Conservation (phyloP, 1,140 invertebrate genomes). For the Leptonema lineaticorne region DNA sequence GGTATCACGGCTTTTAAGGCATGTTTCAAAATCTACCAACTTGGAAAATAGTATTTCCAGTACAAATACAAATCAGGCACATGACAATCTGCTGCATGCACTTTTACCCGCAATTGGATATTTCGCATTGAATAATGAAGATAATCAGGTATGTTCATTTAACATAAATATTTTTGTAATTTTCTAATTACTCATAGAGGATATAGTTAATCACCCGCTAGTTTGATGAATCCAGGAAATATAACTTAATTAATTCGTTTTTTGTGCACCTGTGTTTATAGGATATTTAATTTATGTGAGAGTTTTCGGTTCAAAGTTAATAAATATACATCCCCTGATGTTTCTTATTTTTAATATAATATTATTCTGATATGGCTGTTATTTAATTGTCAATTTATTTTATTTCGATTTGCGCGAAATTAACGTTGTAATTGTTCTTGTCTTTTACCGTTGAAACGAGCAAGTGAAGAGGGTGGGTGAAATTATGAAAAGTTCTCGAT, state of each 20-base stretch:
- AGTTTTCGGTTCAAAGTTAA: background rate
- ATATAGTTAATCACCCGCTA: no score
- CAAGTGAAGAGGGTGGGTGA: no score
- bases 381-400: background rate
- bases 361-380: background rate
- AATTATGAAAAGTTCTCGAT: no score
- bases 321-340: no score
- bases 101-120: constrained; percentile 78
- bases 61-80: background rate
- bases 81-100: constrained; percentile 65
- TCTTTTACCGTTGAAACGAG: no score
- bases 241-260: background rate
- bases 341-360: background rate
- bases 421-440: no score
- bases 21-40: constrained; percentile 43
- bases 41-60: constrained; percentile 10
- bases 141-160: constrained; percentile 71
- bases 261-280: constrained; percentile 1
- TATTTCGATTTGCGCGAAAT: no score
- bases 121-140: constrained; percentile 75
- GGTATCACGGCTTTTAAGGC: constrained; percentile 45
- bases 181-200: no score
- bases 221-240: background rate
- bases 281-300: background rate
- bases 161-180: background rate